phyloP scores from a whole-genome alignment of 1,140 invertebrate genomes.

The Tetramorium alpestre region DNA sequence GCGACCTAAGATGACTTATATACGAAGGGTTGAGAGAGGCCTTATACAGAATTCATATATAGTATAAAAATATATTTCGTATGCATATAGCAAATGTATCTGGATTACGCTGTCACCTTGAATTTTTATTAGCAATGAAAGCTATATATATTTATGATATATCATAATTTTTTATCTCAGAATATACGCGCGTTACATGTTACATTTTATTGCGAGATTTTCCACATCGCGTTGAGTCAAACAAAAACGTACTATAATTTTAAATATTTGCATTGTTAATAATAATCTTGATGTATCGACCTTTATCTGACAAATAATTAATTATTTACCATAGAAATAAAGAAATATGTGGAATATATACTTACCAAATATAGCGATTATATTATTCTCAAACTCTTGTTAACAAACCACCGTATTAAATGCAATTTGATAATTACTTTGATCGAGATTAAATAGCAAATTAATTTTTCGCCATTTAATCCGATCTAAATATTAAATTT shows the following conservation, averaged over 20 bases:
- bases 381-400: slow-evolving; percentile 36
- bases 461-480: slow-evolving; percentile 7
- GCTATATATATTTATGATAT: slow-evolving; percentile 10
- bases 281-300: background rate
- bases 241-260: background rate
- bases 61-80: slow-evolving; percentile 36
- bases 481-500: background rate
- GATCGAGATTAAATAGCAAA: background rate
- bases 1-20: slow-evolving; percentile 23
- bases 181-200: background rate
- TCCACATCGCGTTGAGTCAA: slow-evolving; percentile 13
- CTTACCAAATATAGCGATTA: slow-evolving; percentile 49
- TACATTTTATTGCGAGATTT: slow-evolving; percentile 10
- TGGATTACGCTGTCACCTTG: slow-evolving; percentile 26
- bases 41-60: slow-evolving; percentile 22
- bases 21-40: background rate
- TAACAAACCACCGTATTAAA: slow-evolving; percentile 47
- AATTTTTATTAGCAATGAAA: slow-evolving; percentile 44
- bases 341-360: slow-evolving; percentile 30
- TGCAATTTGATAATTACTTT: slow-evolving; percentile 17
- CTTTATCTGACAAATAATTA: background rate
- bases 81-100: slow-evolving; percentile 31
- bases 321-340: slow-evolving; percentile 8
- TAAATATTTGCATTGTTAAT: slow-evolving; percentile 4
- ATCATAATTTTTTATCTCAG: background rate